Conservation (phyloP, 2,888 invertebrate genomes). For the Chalcis sispes region DNA sequence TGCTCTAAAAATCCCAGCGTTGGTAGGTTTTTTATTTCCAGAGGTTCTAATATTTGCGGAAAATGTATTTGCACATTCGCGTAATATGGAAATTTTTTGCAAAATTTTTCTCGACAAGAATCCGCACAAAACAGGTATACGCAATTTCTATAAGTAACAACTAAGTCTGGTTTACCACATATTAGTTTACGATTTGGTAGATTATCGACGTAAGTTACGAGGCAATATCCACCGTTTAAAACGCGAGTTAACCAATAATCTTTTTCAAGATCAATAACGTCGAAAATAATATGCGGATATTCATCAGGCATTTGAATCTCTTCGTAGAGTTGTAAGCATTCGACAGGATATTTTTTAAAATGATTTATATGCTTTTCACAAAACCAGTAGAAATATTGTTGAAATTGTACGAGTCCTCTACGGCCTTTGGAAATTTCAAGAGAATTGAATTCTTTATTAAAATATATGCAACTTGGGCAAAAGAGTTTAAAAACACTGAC, state of each 20-base stretch:
- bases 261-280: constrained; percentile 72
- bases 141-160: constrained; percentile 77
- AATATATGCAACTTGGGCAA: constrained; percentile 80
- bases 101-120: constrained; percentile 78
- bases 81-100: constrained; percentile 77
- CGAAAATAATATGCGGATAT: constrained; percentile 75
- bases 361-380: constrained; percentile 78
- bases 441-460: constrained; percentile 68
- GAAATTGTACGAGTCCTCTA: constrained; percentile 79
- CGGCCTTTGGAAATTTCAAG: constrained; percentile 58
- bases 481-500: constrained; percentile 78
- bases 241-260: constrained; percentile 73
- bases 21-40: constrained; percentile 78
- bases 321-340: constrained; percentile 74
- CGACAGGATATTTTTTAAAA: constrained; percentile 76
- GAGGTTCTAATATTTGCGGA: constrained; percentile 71
- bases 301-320: constrained; percentile 75
- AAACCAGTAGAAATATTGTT: constrained; percentile 80
- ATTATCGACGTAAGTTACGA: constrained; percentile 80
- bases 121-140: constrained; percentile 79
- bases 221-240: constrained; percentile 79
- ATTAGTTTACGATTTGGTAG: constrained; percentile 76
- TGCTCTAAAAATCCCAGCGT: constrained; percentile 81
- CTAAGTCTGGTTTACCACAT: constrained; percentile 76
- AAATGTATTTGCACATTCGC: constrained; percentile 75